Percentiles rank a stretch among this genome's conserved stretches.
These are phyloP conservation scores for Capreolus pygargus DNA, from an alignment of 2,113 vertebrate genomes.

Conservation along the genomic window DNA sequence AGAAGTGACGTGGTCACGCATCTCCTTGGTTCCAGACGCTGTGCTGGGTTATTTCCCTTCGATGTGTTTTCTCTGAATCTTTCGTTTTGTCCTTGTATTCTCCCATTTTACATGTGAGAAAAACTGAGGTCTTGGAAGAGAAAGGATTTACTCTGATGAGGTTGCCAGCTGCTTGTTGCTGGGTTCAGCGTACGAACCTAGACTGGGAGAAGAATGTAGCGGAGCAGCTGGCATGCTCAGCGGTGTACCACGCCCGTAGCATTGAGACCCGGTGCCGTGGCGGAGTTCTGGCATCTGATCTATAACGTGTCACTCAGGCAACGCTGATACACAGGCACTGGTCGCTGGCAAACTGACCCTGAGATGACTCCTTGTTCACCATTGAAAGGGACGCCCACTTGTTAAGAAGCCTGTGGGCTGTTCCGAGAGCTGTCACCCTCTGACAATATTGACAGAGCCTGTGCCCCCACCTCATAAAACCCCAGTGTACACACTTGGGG, in stretches of 20 bases:
- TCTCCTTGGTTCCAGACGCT: not conserved
- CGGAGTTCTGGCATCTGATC: accelerated
- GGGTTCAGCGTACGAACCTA: accelerated
- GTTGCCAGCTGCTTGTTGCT: not conserved
- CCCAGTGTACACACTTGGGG: not conserved
- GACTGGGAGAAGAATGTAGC: accelerated
- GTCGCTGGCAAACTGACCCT: not conserved
- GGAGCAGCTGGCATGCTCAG: accelerated
- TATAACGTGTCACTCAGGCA: not conserved
- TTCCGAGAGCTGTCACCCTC: not conserved
- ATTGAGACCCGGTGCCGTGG: accelerated
- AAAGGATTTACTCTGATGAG: not conserved
- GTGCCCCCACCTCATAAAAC: not conserved
- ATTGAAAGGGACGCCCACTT: not conserved
- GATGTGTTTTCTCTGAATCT: not conserved
- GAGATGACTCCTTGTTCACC: accelerated
- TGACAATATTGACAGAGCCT: constrained; percentile 47
- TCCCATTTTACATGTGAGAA: not conserved
- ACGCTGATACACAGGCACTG: not conserved
- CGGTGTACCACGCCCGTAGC: accelerated
- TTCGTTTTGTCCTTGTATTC: not conserved
- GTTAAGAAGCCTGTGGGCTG: not conserved
- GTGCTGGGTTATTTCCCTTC: not conserved
- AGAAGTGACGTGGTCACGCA: not conserved
- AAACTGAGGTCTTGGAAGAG: not conserved